A percentile compares a stretch with the other conserved stretches of the same genome.
These are phyloP conservation scores for Cactoblastis cactorum DNA, from an alignment of 2,888 invertebrate species.

Conservation along the genomic window DNA sequence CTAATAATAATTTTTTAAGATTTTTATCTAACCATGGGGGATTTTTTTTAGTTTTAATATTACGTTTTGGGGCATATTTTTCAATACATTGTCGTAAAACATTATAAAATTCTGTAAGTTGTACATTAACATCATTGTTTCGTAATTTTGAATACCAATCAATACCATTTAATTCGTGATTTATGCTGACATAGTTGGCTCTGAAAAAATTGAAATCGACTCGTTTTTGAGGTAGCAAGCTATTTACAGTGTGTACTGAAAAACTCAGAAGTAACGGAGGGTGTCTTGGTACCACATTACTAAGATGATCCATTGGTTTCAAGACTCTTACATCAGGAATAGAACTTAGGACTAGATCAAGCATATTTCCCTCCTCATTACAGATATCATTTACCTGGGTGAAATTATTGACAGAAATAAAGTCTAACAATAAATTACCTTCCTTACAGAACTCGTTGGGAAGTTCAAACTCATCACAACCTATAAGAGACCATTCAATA, in stretches of 20 bases:
- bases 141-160: not conserved
- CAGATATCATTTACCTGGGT: not conserved
- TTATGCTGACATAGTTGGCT: not conserved
- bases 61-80: not conserved
- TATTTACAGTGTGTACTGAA: not conserved
- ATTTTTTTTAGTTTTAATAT: not conserved
- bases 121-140: not conserved
- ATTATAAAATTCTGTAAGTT: not conserved
- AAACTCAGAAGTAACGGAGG: not conserved
- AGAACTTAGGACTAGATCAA: not conserved
- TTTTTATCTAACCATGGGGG: not conserved
- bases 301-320: not conserved
- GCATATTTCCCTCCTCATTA: not conserved
- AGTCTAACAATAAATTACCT: not conserved
- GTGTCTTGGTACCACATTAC: not conserved
- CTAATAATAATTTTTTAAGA: not conserved
- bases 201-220: not conserved
- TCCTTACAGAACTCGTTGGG: not conserved
- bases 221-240: not conserved
- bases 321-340: not conserved
- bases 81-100: not conserved
- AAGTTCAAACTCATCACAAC: not conserved
- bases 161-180: not conserved
- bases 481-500: not conserved
- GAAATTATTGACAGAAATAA: not conserved